Percentiles rank a stretch among this genome's conserved stretches.
phyloP scores from a whole-genome alignment of 2,888 invertebrate genomes.

The Apodemia zela region DNA sequence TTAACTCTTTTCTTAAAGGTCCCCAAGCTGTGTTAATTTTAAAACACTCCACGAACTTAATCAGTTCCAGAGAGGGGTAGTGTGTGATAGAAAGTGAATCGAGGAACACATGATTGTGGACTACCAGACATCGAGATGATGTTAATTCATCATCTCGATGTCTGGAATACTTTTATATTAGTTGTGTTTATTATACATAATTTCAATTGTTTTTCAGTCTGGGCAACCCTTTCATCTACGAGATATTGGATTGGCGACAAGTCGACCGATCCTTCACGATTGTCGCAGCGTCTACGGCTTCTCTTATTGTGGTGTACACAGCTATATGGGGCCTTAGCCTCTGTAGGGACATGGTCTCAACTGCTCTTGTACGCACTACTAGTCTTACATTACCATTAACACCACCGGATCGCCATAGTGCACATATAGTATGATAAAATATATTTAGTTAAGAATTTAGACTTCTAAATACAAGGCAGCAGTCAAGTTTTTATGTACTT shows the following conservation, averaged over 20 bases:
- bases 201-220: constrained; percentile 58
- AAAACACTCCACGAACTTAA: no score
- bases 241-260: constrained; percentile 87
- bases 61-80: no score
- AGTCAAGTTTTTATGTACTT: neutral
- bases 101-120: no score
- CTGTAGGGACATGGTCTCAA: constrained; percentile 51
- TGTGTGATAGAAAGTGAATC: no score
- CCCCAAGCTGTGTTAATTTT: no score
- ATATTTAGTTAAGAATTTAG: neutral
- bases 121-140: no score
- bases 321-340: constrained; percentile 48
- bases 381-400: constrained; percentile 50
- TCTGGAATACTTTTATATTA: no score
- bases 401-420: constrained; percentile 43
- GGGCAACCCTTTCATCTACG: constrained; percentile 86
- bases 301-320: constrained; percentile 48
- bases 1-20: no score
- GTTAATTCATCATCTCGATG: no score
- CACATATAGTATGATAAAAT: constrained; percentile 34
- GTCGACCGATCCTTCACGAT: constrained; percentile 79
- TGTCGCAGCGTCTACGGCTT: constrained; percentile 44
- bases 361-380: constrained; percentile 45
- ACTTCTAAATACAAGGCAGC: neutral
- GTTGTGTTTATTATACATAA: no score